Percentiles rank a stretch among this genome's conserved stretches.
Evolutionary conservation across 2,888 invertebrate genomes (phyloP).

Genomic region (Chrysolina americana): DNA sequence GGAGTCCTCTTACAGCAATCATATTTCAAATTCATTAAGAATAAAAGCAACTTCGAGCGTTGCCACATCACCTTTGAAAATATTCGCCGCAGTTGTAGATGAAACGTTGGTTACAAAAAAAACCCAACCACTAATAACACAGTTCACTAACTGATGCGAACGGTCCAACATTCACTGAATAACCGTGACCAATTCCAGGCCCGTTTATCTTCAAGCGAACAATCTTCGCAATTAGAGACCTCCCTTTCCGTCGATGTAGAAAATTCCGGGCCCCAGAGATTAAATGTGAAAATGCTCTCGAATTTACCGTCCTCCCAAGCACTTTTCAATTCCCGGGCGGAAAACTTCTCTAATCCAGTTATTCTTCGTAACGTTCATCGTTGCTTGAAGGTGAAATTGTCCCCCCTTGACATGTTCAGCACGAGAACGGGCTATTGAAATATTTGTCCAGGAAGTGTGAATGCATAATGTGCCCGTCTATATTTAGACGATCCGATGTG

Average conservation of each 20-base stretch:
- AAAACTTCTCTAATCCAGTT: conserved; percentile 29
- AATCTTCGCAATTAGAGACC: conserved; percentile 10
- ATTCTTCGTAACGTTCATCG: not conserved
- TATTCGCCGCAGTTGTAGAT: too few relatives aligned
- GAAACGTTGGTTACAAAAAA: too few relatives aligned
- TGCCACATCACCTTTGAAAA: too few relatives aligned
- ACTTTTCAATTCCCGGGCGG: conserved; percentile 22
- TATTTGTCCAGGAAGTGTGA: conserved; percentile 27
- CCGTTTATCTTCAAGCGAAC: not conserved
- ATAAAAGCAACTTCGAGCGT: too few relatives aligned
- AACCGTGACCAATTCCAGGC: not conserved
- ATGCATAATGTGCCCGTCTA: too few relatives aligned
- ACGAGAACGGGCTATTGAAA: conserved; percentile 11
- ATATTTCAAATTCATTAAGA: too few relatives aligned
- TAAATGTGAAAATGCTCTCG: conserved; percentile 6
- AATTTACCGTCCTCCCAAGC: conserved; percentile 13
- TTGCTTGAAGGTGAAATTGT: not conserved
- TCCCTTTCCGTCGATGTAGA: not conserved
- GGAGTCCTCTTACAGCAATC: too few relatives aligned
- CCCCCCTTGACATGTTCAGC: not conserved
- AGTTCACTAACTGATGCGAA: too few relatives aligned
- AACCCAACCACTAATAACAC: too few relatives aligned
- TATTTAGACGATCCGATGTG: too few relatives aligned
- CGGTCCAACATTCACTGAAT: not conserved
- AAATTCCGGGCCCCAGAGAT: not conserved